Evolutionary conservation across 2,797 vertebrate species (phyloP).

Genomic region (Melanotaenia maccullochi): DNA sequence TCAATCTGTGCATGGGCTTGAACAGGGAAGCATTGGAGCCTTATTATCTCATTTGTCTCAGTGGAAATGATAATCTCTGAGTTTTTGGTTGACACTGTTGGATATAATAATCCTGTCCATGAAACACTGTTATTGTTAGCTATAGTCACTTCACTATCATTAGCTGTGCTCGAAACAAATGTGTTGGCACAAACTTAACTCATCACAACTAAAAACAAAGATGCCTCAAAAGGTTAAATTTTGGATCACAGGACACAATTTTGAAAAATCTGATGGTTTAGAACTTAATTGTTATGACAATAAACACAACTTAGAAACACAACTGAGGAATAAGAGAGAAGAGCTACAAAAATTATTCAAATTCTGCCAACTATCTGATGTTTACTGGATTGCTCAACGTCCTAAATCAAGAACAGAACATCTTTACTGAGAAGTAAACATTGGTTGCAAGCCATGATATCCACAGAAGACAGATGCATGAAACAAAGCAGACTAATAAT

Average conservation of each 20-base stretch:
- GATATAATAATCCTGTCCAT: not conserved
- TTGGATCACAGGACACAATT: not conserved
- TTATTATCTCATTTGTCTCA: slow-evolving; percentile 31
- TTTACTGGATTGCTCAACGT: not conserved
- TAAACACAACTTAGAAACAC: not conserved
- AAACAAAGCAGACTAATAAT: too few species aligned
- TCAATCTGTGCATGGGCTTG: slow-evolving; percentile 27
- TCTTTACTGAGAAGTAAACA: not conserved
- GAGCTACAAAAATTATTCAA: not conserved
- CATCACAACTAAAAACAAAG: not conserved
- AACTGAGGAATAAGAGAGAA: not conserved
- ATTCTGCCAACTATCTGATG: not conserved
- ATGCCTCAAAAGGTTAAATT: not conserved
- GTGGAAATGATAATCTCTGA: slow-evolving; percentile 13
- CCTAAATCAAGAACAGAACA: slow-evolving; percentile 13
- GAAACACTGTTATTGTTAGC: not conserved
- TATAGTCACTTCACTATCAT: not conserved
- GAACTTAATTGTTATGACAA: not conserved
- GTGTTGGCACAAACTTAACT: not conserved
- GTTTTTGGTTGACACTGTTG: slow-evolving; percentile 16
- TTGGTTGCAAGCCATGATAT: not conserved
- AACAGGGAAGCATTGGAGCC: slow-evolving; percentile 14
- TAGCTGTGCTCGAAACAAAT: not conserved
- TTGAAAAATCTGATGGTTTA: not conserved
- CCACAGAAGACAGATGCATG: not conserved